Conservation (phyloP, 2,113 vertebrate genomes). For the Muscicapa adusta region DNA sequence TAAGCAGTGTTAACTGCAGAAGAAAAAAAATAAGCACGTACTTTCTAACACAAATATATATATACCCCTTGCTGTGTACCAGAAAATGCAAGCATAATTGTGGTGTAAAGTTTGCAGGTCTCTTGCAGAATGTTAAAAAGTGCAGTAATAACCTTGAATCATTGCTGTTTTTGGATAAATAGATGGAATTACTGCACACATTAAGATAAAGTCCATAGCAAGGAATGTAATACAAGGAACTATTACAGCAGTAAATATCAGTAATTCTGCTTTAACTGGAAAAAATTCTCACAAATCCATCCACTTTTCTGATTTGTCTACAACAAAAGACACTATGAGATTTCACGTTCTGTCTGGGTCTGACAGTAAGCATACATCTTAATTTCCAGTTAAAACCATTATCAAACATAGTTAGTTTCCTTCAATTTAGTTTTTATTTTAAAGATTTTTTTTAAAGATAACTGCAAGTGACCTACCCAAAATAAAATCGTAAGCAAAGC, state of each 20-base stretch:
- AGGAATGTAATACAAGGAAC: background rate
- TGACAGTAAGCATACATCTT: background rate
- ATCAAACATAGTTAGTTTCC: background rate
- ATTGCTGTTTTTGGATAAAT: background rate
- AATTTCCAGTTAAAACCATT: background rate
- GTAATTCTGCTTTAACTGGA: background rate
- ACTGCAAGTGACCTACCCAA: background rate
- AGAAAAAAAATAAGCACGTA: background rate
- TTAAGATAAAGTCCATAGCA: background rate
- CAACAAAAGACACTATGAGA: background rate
- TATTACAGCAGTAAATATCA: background rate
- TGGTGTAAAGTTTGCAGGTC: background rate
- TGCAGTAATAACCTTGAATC: background rate
- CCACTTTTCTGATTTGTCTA: background rate
- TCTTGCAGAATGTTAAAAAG: background rate
- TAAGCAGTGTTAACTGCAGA: background rate
- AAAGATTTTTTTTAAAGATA: background rate
- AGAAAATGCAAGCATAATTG: background rate
- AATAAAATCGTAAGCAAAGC: background rate
- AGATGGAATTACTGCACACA: background rate
- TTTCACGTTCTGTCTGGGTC: background rate
- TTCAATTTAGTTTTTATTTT: background rate
- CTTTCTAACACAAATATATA: background rate
- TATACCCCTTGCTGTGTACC: background rate
- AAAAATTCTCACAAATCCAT: background rate